Evolutionary conservation across 30 jellyfish, hydroid and myxozoan genomes (phyloP), one percentile per base, ranked within the genome.

Genomic region (Cassiopea andromeda): DNA sequence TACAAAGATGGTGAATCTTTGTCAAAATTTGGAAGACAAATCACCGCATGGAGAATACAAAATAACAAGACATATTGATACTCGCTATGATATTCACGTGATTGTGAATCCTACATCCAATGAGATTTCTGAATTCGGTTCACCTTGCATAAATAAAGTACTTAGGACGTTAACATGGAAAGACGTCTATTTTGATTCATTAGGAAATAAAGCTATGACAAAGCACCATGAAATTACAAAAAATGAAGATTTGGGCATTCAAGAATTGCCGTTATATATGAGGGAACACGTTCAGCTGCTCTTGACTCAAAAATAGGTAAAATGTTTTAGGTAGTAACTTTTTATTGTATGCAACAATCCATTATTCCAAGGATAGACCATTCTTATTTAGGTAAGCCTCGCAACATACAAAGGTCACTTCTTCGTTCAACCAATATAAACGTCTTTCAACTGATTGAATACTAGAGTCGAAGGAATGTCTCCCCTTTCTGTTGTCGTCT

Each of bases 101-200:
- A 77, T 66, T 44, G 15, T n/a, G 16, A 69, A 66, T 48, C 88
- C 83, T 19, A 15, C 88, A 2, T 73, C 15, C 46, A 66, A 75
- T n/a, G 89, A 86, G 6, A 72, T 45, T 2, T 12, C 2, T 58
- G 43, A 38, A 14, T 85, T 12, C 46, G 92, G 87, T 50, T 48
- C 43, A 46, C 88, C 93, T n/a, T 86, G 93, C 84, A 86, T 86
- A 76, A 50, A 76, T 16, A 86, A 64, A 61, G 84, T 86, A 47
- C 83, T 86, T 3, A 77, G 72, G 80, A 74, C 93, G 46, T 44
- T 86, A 75, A 86, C 84, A 57, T 86, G 93, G 93, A 82, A 86
- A 75, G 93, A 86, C 60, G 46, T 72, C 2, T 73, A 48, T 19
- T 77, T 45, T 27, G 93, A 86, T 47, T 86, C 93, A 8, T 44